Evolutionary conservation across 2,113 vertebrate species (phyloP), one percentile per base, ranked within the genome.

Genomic region (Ptychochromis oligacanthus): DNA sequence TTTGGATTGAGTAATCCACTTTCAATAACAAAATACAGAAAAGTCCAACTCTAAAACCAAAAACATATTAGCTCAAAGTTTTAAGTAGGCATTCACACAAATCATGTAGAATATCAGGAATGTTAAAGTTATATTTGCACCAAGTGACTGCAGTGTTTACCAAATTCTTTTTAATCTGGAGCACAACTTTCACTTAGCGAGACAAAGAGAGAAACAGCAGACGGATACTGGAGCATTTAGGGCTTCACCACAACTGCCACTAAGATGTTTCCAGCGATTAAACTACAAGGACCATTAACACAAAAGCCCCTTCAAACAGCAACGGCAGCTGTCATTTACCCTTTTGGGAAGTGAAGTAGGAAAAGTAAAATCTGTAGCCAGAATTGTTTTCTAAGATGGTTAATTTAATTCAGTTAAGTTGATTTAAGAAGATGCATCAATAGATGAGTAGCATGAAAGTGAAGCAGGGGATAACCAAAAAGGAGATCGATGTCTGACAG

Each of bases 201-300:
- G 56, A n/a, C 31, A 61, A 26, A 70, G 22, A 54, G 28, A 65
- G 38, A 61, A 70, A 54, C 18, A 20, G 9, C 24, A 8, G 10
- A 20, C 43, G 46, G 36, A 36, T 36, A 36, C 31, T 49, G 57
- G 17, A 75, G 58, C 13, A 70, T 87, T 84, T 80, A 78, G 24
- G 15, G 60, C 15, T 58, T 81, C 3, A 70, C 58, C 26, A 8
- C 70, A 88, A 83, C 43, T 26, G 74, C 36, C 20, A 2, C 22
- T 75, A 17, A 79, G 78, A 24, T 49, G 84, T 81, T 91, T 88
- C 75, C 80, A 83, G 52, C 76, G 49, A 74, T 86, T 88, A 78
- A 83, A 87, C 84, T 75, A 7, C 20, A 77, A 13, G 43, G 70
- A 2, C 77, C 65, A 87, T 84, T 79, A 83, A 86, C 76, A 79